Evolutionary conservation across 2,888 invertebrate species (phyloP).

Genomic region (Noctua pronuba): DNA sequence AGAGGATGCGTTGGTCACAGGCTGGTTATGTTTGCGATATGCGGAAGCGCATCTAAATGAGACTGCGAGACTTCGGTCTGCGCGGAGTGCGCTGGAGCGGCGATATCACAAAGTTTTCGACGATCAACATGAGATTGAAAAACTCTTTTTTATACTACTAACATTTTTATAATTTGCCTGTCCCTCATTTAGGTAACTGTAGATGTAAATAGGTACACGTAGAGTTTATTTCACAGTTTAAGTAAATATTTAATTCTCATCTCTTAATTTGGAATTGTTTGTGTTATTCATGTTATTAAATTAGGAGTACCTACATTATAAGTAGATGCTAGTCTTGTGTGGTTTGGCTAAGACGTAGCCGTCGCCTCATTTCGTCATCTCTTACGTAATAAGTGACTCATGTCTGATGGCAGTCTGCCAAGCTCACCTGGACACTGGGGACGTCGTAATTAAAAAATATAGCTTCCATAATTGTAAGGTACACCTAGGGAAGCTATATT

Average conservation of each 20-base stretch:
- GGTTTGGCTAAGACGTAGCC: background rate
- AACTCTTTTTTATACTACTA: background rate
- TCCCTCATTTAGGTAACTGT: background rate
- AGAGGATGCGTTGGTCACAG: background rate
- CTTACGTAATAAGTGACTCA: conserved; percentile 22
- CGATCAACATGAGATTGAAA: background rate
- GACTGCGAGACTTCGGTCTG: background rate
- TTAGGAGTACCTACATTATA: accelerated
- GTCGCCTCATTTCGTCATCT: background rate
- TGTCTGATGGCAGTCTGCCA: conserved; percentile 36
- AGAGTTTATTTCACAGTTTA: background rate
- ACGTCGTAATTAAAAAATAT: conserved; percentile 16
- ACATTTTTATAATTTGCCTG: background rate
- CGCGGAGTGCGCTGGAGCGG: background rate
- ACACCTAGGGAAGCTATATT: no score
- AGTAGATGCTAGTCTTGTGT: background rate
- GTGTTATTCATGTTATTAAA: background rate
- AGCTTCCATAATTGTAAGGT: no score
- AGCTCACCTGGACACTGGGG: conserved; percentile 21
- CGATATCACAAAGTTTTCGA: background rate
- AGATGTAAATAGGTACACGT: background rate
- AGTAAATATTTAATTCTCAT: background rate
- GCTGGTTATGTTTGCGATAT: background rate
- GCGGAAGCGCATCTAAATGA: background rate
- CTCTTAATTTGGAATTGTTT: background rate